These are phyloP conservation scores for Heliconius congener DNA, from an alignment of 1,140 invertebrate genomes.

Conservation along the genomic window DNA sequence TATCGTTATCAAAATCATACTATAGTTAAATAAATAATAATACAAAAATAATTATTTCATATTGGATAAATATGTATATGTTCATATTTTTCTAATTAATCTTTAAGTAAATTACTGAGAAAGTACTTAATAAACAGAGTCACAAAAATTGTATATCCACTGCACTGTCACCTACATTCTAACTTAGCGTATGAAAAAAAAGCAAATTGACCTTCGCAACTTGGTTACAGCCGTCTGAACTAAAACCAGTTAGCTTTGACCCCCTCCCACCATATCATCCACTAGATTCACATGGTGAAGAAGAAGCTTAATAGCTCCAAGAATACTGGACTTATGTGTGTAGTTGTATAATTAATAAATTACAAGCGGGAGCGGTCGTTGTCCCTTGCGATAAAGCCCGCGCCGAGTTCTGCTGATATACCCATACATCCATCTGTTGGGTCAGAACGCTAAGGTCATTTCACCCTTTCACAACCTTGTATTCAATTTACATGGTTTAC, in stretches of 20 bases:
- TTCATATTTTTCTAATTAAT: no score
- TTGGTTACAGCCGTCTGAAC: slow-evolving; percentile 34
- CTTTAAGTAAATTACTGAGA: background rate
- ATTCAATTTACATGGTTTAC: slow-evolving; percentile 34
- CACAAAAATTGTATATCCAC: slow-evolving; percentile 12
- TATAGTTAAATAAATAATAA: background rate
- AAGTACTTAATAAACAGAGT: background rate
- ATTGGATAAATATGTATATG: no score
- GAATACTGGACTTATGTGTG: slow-evolving; percentile 57
- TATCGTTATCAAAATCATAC: background rate
- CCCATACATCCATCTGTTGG: slow-evolving; percentile 60
- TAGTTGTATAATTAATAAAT: slow-evolving; percentile 78
- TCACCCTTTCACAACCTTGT: slow-evolving; percentile 58
- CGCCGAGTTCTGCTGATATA: slow-evolving; percentile 58
- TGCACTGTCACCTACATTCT: slow-evolving; percentile 21
- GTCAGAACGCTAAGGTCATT: slow-evolving; percentile 67
- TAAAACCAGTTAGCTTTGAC: slow-evolving; percentile 22
- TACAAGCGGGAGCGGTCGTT: slow-evolving; percentile 70
- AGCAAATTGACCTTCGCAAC: slow-evolving; percentile 36
- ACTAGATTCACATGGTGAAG: slow-evolving; percentile 4
- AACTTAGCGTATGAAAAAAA: slow-evolving; percentile 21
- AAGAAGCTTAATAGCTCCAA: slow-evolving; percentile 39
- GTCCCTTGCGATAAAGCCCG: slow-evolving; percentile 70
- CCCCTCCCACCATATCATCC: slow-evolving; percentile 20
- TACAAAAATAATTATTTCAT: background rate